phyloP scores from a whole-genome alignment of 2,888 invertebrate species.

The Drosophila suboccidentalis region DNA sequence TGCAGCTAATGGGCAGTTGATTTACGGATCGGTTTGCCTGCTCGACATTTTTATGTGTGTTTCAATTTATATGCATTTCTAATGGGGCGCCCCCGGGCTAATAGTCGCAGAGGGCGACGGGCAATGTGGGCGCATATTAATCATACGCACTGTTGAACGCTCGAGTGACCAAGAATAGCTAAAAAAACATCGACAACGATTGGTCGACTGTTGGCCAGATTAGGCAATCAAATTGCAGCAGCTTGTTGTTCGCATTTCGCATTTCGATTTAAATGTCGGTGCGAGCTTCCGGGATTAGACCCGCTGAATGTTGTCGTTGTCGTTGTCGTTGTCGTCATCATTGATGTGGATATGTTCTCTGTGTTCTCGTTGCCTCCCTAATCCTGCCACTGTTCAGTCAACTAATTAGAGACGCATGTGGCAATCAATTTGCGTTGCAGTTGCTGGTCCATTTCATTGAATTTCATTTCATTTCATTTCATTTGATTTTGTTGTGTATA shows the following conservation, averaged over 20 bases:
- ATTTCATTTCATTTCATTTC: conserved; percentile 42
- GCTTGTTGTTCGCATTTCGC: conserved; percentile 47
- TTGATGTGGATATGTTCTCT: conserved; percentile 21
- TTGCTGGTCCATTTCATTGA: conserved; percentile 67
- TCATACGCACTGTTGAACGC: conserved; percentile 69
- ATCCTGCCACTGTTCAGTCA: conserved; percentile 24
- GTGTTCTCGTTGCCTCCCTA: too few species aligned
- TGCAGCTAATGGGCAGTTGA: conserved; percentile 68
- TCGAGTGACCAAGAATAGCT: conserved; percentile 21
- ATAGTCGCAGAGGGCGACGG: conserved; percentile 33
- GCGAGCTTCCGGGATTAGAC: conserved; percentile 70
- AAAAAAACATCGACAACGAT: conserved; percentile 5
- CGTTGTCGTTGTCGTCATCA: conserved; percentile 1
- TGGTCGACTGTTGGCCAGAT: conserved; percentile 31
- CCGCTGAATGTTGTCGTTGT: not conserved
- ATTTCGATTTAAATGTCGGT: conserved; percentile 67
- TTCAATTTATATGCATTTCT: conserved; percentile 73
- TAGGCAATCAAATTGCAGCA: conserved; percentile 65
- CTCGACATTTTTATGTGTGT: conserved; percentile 71
- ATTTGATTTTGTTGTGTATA: conserved; percentile 37
- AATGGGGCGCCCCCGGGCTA: conserved; percentile 50
- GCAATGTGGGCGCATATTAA: conserved; percentile 58
- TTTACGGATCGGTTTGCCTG: conserved; percentile 59
- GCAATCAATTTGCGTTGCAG: conserved; percentile 73
- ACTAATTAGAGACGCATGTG: conserved; percentile 77